Evolutionary conservation across 1,140 invertebrate species (phyloP).

Genomic region (Proales similis): DNA sequence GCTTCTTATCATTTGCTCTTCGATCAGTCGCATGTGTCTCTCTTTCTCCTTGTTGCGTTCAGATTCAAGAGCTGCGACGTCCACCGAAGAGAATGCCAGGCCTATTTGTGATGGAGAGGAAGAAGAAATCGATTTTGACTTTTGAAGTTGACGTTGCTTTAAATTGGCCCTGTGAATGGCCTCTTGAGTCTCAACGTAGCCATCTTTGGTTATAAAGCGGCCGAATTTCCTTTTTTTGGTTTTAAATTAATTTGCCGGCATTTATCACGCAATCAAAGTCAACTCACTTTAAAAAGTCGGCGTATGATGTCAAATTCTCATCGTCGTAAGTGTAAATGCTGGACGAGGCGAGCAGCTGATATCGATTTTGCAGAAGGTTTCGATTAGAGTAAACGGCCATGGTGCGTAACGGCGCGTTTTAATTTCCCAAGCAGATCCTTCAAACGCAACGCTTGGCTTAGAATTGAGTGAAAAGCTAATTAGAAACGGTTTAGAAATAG

Average conservation of each 20-base stretch:
- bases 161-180: constrained; percentile 5
- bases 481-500: too few relatives aligned
- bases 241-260: neutral
- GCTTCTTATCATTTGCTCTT: constrained; percentile 51
- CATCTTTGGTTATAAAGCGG: constrained; percentile 30
- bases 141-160: constrained; percentile 6
- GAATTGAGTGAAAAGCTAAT: too few relatives aligned
- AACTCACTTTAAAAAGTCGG: constrained; percentile 36
- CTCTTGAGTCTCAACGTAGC: constrained; percentile 24
- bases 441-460: too few relatives aligned
- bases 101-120: neutral
- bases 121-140: neutral
- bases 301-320: constrained; percentile 26
- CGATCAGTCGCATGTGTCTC: constrained; percentile 26
- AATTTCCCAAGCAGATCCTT: too few relatives aligned
- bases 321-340: constrained; percentile 34
- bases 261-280: neutral
- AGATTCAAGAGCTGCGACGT: constrained; percentile 3
- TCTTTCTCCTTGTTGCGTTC: constrained; percentile 26
- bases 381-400: constrained; percentile 26
- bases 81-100: neutral
- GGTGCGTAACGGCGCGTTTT: too few relatives aligned
- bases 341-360: constrained; percentile 20
- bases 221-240: constrained; percentile 25
- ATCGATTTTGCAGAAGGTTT: constrained; percentile 29